Conservation (phyloP, 1,140 invertebrate species). For the Scaptomyza hsui region DNA sequence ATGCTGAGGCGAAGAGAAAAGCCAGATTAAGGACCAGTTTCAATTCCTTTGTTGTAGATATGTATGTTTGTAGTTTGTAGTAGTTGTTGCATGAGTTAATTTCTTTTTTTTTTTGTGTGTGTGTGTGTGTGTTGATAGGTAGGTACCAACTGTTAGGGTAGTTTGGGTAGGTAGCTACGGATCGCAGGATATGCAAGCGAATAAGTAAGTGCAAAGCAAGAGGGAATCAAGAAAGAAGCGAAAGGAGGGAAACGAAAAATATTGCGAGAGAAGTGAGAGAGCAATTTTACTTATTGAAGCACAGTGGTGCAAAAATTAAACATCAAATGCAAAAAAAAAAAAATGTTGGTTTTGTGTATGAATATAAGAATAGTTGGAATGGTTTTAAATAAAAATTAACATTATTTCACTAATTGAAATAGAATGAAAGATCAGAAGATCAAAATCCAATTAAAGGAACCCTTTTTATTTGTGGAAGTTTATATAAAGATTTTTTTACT, state of each 20-base stretch:
- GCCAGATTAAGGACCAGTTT: constrained; percentile 75
- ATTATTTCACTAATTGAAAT: too few species aligned
- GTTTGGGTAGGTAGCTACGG: constrained; percentile 22
- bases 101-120: constrained; percentile 19
- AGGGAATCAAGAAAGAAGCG: constrained; percentile 18
- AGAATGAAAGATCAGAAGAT: too few species aligned
- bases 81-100: constrained; percentile 36
- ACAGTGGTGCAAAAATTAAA: constrained; percentile 33
- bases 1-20: constrained; percentile 52
- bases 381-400: too few species aligned
- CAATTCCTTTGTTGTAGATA: constrained; percentile 67
- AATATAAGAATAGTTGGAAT: too few species aligned
- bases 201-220: constrained; percentile 28
- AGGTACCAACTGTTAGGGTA: constrained; percentile 6
- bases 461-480: too few species aligned
- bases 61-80: constrained; percentile 11
- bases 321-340: background rate
- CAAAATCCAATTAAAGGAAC: too few species aligned
- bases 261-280: constrained; percentile 19
- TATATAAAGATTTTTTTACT: too few species aligned
- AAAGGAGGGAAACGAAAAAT: constrained; percentile 21
- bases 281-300: background rate
- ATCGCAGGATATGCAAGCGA: constrained; percentile 54
- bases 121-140: constrained; percentile 7
- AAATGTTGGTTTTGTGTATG: too few species aligned